phyloP scores from a whole-genome alignment of 35 echinoderm and acorn worm species.

The Chiridota heheva region DNA sequence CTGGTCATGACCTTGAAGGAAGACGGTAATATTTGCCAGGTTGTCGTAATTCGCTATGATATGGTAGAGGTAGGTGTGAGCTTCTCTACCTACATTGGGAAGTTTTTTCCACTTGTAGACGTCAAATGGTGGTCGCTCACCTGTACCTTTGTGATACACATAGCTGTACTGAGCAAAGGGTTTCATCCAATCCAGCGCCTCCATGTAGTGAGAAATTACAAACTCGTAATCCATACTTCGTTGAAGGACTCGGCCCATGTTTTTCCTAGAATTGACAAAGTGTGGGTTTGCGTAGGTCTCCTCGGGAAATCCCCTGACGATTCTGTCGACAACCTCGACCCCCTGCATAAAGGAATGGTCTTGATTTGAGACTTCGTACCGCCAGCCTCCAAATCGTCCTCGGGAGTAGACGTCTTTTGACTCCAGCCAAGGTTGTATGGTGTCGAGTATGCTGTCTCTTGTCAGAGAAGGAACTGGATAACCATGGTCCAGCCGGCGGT shows the following conservation, averaged over 20 bases:
- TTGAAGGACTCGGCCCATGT: slow-evolving; percentile 4
- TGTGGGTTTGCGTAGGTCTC: slow-evolving; percentile 44
- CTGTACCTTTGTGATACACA: slow-evolving; percentile 9
- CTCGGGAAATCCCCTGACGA: slow-evolving; percentile 2
- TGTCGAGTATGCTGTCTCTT: background rate
- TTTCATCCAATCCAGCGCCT: slow-evolving; percentile 20
- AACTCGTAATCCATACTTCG: background rate
- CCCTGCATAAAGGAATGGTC: slow-evolving; percentile 60
- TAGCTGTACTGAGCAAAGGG: slow-evolving; percentile 13
- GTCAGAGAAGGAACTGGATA: slow-evolving; percentile 38
- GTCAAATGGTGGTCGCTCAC: background rate
- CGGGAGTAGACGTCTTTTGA: slow-evolving; percentile 27
- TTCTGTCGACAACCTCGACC: slow-evolving; percentile 34
- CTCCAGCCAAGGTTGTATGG: slow-evolving; percentile 42
- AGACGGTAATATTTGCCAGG: slow-evolving; percentile 15
- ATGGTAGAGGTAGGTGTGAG: slow-evolving; percentile 20
- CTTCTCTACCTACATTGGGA: too few relatives aligned
- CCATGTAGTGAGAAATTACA: slow-evolving; percentile 18
- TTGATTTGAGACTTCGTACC: slow-evolving; percentile 50
- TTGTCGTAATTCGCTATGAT: slow-evolving; percentile 24
- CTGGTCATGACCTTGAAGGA: slow-evolving; percentile 3
- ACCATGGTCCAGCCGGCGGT: slow-evolving; percentile 42
- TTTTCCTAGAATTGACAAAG: slow-evolving; percentile 33
- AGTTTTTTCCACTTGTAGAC: slow-evolving; percentile 26
- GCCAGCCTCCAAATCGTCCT: slow-evolving; percentile 54